Conservation (phyloP, 1,140 invertebrate species). For the Homarus americanus region DNA sequence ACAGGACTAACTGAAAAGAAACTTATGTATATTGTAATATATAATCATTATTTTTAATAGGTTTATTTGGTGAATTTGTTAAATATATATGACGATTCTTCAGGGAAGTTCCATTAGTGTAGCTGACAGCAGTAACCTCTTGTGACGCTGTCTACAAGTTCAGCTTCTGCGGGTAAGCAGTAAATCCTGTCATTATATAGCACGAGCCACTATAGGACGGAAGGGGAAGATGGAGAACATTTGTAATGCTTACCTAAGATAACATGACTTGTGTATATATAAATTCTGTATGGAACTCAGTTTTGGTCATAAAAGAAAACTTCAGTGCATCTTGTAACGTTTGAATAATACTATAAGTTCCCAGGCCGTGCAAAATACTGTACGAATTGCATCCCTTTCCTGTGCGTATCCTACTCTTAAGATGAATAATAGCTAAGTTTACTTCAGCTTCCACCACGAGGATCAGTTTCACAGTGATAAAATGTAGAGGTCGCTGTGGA, state of each 20-base stretch:
- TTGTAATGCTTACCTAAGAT: not conserved
- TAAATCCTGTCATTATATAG: slow-evolving; percentile 2
- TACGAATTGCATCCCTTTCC: not conserved
- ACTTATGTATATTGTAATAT: not conserved
- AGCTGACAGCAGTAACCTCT: slow-evolving; percentile 32
- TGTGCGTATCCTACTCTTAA: not conserved
- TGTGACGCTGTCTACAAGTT: slow-evolving; percentile 42
- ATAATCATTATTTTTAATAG: slow-evolving; percentile 32
- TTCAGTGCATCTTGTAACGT: not conserved
- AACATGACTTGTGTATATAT: slow-evolving; percentile 7
- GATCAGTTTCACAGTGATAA: not conserved
- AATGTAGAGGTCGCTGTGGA: not conserved
- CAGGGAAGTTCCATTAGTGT: slow-evolving; percentile 32
- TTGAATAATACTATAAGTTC: slow-evolving; percentile 3
- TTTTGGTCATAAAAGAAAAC: not conserved
- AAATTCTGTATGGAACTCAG: not conserved
- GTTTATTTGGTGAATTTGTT: slow-evolving; percentile 1
- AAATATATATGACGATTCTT: slow-evolving; percentile 24
- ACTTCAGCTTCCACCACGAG: not conserved
- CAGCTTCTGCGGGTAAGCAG: slow-evolving; percentile 44
- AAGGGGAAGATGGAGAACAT: slow-evolving; percentile 11
- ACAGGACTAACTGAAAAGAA: not conserved
- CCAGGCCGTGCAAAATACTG: not conserved
- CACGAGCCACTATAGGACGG: not conserved
- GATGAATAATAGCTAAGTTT: not conserved